Conservation (phyloP, 2,888 invertebrate genomes). For the Mythimna lalbum region DNA sequence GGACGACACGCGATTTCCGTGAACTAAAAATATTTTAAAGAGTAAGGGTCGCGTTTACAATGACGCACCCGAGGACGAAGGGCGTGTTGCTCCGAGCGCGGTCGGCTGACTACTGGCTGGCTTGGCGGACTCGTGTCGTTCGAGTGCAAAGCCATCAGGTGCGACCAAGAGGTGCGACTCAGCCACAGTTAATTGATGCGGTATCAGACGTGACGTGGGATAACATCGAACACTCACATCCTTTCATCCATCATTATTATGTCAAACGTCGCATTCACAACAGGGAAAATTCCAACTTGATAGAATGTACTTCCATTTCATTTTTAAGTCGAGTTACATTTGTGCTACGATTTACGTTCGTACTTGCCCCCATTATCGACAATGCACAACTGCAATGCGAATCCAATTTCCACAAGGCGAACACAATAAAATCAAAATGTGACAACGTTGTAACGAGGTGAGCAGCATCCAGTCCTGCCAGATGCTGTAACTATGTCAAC, state of each 20-base stretch:
- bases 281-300: constrained; percentile 23
- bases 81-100: constrained; percentile 82
- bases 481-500: constrained; percentile 65
- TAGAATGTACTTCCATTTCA: constrained; percentile 8
- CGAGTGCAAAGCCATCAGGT: constrained; percentile 78
- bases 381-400: constrained; percentile 54
- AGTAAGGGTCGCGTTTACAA: constrained; percentile 77
- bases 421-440: constrained; percentile 62
- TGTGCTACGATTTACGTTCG: constrained; percentile 31
- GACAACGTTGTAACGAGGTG: constrained; percentile 57
- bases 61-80: constrained; percentile 71
- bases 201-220: constrained; percentile 67
- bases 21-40: constrained; percentile 84
- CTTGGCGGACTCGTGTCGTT: constrained; percentile 61
- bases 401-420: constrained; percentile 57
- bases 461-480: constrained; percentile 55
- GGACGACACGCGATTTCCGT: constrained; percentile 80
- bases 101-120: constrained; percentile 83
- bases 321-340: constrained; percentile 5
- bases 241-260: constrained; percentile 57
- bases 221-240: constrained; percentile 58
- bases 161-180: constrained; percentile 70
- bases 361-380: constrained; percentile 49
- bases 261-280: constrained; percentile 22
- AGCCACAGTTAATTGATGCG: constrained; percentile 76